Percentiles rank a stretch among this genome's conserved stretches.
Evolutionary conservation across 2,113 vertebrate genomes (phyloP).

Genomic region (Myotis brandtii): DNA sequence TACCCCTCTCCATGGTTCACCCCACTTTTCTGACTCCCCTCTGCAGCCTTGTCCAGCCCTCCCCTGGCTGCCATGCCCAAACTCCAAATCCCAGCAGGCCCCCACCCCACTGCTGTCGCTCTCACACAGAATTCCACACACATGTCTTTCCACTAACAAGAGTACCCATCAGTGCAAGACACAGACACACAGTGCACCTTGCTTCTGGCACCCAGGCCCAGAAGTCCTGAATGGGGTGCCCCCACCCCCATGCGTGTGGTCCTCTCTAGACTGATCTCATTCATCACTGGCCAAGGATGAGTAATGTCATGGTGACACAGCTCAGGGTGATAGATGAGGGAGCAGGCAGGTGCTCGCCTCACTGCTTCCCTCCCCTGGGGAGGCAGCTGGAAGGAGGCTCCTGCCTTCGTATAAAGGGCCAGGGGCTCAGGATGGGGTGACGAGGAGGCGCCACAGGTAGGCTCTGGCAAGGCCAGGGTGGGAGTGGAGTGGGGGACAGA

Average conservation of each 20-base stretch:
- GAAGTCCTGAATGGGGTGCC: neutral
- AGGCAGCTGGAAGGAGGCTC: neutral
- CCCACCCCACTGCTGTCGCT: neutral
- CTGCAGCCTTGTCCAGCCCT: neutral
- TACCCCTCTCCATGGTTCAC: neutral
- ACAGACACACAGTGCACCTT: neutral
- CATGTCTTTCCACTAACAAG: neutral
- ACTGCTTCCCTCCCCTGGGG: neutral
- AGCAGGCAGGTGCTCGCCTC: neutral
- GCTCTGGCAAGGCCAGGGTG: neutral
- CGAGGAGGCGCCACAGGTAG: too few species aligned
- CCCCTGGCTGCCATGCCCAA: neutral
- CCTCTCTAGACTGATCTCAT: conserved; percentile 43
- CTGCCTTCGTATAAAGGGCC: neutral
- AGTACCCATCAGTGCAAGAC: neutral
- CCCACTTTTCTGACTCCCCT: neutral
- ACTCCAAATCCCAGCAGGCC: neutral
- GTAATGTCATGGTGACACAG: conserved; percentile 65
- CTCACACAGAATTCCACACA: neutral
- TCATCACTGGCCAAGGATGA: conserved; percentile 66
- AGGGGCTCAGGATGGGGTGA: neutral
- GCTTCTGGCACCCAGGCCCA: neutral
- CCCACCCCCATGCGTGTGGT: neutral
- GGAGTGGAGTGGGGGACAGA: neutral
- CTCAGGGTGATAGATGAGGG: conserved; percentile 71